phyloP scores from a whole-genome alignment of 2,888 invertebrate species.

The Caprella mutica region DNA sequence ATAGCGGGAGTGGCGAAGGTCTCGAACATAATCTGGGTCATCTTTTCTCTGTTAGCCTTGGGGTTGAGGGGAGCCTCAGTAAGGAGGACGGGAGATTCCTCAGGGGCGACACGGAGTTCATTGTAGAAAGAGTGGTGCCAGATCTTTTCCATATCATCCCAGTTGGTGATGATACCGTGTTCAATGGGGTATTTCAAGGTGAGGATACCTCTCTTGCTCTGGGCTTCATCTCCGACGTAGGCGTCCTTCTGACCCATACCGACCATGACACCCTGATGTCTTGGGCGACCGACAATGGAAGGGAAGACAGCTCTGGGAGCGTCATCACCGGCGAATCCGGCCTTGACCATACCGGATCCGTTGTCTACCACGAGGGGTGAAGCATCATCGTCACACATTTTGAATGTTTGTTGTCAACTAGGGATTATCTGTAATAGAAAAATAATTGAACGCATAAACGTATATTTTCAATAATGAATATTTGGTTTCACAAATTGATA shows the following conservation, averaged over 20 bases:
- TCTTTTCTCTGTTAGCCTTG: too few species aligned
- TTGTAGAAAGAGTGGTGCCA: slow-evolving; percentile 99
- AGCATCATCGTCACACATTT: slow-evolving; percentile 25
- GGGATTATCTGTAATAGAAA: too few species aligned
- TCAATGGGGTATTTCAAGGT: slow-evolving; percentile 48
- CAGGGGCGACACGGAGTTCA: slow-evolving; percentile 87
- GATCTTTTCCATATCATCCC: slow-evolving; percentile 98
- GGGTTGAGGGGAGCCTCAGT: slow-evolving; percentile 79
- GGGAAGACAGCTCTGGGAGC: slow-evolving; percentile 82
- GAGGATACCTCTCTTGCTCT: slow-evolving; percentile 57
- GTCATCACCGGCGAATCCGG: slow-evolving; percentile 81
- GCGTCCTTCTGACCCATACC: slow-evolving; percentile 97
- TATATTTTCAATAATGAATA: too few species aligned
- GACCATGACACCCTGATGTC: slow-evolving; percentile 71
- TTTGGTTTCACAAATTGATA: too few species aligned
- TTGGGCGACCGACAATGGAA: slow-evolving; percentile 76
- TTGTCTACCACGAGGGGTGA: slow-evolving; percentile 49
- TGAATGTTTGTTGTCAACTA: too few species aligned
- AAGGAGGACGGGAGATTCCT: slow-evolving; percentile 39
- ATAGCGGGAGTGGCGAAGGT: too few species aligned
- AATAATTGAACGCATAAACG: too few species aligned
- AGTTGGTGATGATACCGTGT: slow-evolving; percentile 59
- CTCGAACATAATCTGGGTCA: too few species aligned
- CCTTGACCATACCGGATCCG: slow-evolving; percentile 87
- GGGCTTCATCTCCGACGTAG: slow-evolving; percentile 92